Percentiles rank a stretch among this genome's conserved stretches.
These are phyloP conservation scores for Knipowitschia caucasica DNA, from an alignment of 2,797 vertebrate genomes.

Conservation along the genomic window DNA sequence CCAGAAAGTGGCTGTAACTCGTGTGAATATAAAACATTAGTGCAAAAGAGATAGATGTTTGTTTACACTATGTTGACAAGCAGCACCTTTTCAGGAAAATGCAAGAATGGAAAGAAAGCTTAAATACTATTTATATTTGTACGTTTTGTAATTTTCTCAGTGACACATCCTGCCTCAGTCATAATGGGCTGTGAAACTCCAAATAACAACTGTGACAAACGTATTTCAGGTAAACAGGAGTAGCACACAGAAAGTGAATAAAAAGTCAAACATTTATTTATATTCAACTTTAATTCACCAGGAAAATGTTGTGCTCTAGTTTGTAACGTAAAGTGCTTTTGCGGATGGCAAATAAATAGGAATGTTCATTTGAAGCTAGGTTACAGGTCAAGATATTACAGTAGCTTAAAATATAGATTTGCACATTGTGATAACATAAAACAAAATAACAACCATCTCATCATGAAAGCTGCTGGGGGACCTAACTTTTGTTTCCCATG, in stretches of 20 bases:
- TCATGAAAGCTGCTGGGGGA: too few species aligned
- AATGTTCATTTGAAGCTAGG: slow-evolving; percentile 19
- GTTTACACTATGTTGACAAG: slow-evolving; percentile 48
- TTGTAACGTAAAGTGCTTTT: slow-evolving; percentile 13
- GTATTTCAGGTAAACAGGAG: slow-evolving; percentile 23
- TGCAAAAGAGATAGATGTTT: slow-evolving; percentile 45
- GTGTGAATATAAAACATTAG: slow-evolving; percentile 47
- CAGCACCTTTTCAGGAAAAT: slow-evolving; percentile 42
- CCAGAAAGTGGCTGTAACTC: slow-evolving; percentile 37
- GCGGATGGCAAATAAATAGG: slow-evolving; percentile 6
- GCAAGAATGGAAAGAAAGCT: slow-evolving; percentile 53
- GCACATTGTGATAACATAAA: slow-evolving; percentile 13
- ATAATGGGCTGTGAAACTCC: slow-evolving; percentile 32
- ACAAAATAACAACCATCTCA: slow-evolving; percentile 41
- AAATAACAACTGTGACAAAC: slow-evolving; percentile 45
- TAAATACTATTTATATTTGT: slow-evolving; percentile 67
- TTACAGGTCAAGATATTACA: not conserved
- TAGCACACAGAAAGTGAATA: slow-evolving; percentile 5
- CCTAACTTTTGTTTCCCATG: too few species aligned
- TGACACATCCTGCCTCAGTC: slow-evolving; percentile 61
- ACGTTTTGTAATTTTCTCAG: slow-evolving; percentile 67
- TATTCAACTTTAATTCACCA: slow-evolving; percentile 3
- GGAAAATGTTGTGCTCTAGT: slow-evolving; percentile 14
- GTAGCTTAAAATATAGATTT: slow-evolving; percentile 10
- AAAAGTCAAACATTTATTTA: slow-evolving; percentile 15